Base-by-base conservation (phyloP, 1,140 invertebrate genomes). In the Condylostylus longicornis region DNA sequence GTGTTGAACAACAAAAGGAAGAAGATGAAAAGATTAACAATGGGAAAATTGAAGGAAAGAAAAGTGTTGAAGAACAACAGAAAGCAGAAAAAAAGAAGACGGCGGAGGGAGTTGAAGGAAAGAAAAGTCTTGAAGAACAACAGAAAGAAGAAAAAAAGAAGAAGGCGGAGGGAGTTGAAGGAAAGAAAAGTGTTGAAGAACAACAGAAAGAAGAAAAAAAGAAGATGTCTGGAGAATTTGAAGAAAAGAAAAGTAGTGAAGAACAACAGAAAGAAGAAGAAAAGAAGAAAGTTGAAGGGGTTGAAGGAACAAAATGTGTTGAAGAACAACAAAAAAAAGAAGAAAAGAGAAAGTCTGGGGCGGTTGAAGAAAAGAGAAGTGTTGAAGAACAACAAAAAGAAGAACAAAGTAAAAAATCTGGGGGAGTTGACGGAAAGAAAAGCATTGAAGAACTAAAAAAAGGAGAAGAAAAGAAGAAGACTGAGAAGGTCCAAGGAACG, bases 201-300 rank as follows among this genome's bases (percentile, higher is more conserved):
- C 10, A 4, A 27, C 23, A 37, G 33, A 35, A 38, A 13, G 18
- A 35, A 15, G 21, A 5, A 4, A 33, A 30, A 4, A 15, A 22
- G 18, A 13, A 41, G 32, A 8, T 34, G 33, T 38, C 25, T 22
- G 29, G 27, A 23, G 35, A 6, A 14, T 18, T 41, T 13, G 27
- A 30, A 9, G 32, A 38, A 2, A 35, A 39, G 14, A 27, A 35
- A 13, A 36, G 29, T 8, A 15, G 33, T 23, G 27, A 41, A 34
- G 38, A 42, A 40, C 20, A 43, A 22, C 35, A 34, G 21, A 38
- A 48, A 45, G 36, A 38, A 41, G 33, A 28, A 12, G 15, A 42
- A 7, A 32, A 17, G 17, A 50, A 30, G 30, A 47, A 37, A 9
- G 37, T 31, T 19, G 42, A 47, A 34, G 39, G 47, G 36, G 27